Evolutionary conservation across 2,888 invertebrate genomes (phyloP).

Genomic region (Cabera pusaria): DNA sequence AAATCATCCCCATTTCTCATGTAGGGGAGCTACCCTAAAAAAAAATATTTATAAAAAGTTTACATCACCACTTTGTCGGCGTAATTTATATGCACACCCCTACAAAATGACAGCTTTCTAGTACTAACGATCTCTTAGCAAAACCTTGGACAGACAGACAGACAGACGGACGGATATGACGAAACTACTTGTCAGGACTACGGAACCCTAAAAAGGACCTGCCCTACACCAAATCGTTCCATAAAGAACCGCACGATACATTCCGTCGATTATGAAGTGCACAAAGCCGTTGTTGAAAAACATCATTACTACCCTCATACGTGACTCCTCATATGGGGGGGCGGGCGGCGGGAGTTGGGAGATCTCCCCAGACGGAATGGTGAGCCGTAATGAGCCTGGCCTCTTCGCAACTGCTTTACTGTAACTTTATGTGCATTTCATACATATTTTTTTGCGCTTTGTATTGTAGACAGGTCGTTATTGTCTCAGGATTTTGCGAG

Average conservation of each 20-base stretch:
- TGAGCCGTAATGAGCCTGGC: slow-evolving; percentile 33
- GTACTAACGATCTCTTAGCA: too few relatives aligned
- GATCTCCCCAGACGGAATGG: slow-evolving; percentile 34
- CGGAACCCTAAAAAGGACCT: background rate
- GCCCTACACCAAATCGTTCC: too few relatives aligned
- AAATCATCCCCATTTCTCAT: too few relatives aligned
- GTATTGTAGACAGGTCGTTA: slow-evolving; percentile 29
- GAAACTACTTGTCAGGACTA: too few relatives aligned
- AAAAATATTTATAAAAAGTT: too few relatives aligned
- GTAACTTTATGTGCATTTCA: slow-evolving; percentile 39
- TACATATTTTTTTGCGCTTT: slow-evolving; percentile 32
- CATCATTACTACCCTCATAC: slow-evolving; percentile 35
- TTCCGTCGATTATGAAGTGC: slow-evolving; percentile 34
- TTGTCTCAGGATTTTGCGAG: slow-evolving; percentile 21
- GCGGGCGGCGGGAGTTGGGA: slow-evolving; percentile 12
- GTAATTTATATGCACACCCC: too few relatives aligned
- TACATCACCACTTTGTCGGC: too few relatives aligned
- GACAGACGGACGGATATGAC: too few relatives aligned
- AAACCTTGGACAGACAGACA: too few relatives aligned
- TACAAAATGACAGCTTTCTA: too few relatives aligned
- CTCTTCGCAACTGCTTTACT: slow-evolving; percentile 33
- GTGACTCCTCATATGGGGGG: slow-evolving; percentile 24
- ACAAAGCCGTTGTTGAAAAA: slow-evolving; percentile 36
- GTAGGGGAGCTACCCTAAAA: too few relatives aligned
- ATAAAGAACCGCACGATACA: slow-evolving; percentile 22